phyloP scores from a whole-genome alignment of 2,797 vertebrate species.

The Esox lucius region DNA sequence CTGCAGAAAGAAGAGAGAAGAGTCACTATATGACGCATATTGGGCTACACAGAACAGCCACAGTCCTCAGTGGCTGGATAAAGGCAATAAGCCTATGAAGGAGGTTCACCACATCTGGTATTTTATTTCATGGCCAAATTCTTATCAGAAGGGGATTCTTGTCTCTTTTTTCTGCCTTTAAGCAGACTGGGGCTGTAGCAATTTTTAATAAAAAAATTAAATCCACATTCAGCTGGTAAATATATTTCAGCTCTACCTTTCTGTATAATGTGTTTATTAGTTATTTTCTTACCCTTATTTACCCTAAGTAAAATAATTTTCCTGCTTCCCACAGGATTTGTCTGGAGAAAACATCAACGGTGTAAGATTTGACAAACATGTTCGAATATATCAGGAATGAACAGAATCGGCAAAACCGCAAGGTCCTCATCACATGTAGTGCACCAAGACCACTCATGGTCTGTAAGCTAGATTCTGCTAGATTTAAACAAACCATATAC shows the following conservation, averaged over 20 bases:
- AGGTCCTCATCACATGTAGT: no score
- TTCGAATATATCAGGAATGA: no score
- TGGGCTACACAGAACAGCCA: conserved; percentile 26
- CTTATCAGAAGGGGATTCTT: conserved; percentile 46
- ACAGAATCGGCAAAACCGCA: no score
- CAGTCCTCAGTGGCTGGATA: not conserved
- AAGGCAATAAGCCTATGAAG: not conserved
- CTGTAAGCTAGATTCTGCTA: no score
- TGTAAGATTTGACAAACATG: no score
- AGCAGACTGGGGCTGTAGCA: not conserved
- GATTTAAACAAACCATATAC: no score
- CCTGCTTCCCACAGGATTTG: no score
- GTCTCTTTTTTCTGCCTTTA: conserved; percentile 60
- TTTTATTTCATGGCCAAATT: conserved; percentile 8
- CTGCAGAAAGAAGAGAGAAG: conserved; percentile 86
- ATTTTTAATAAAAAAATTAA: not conserved
- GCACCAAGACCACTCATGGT: no score
- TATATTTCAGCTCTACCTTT: not conserved
- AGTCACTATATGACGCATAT: conserved; percentile 69
- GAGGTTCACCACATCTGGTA: not conserved
- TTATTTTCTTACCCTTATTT: no score
- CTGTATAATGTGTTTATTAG: not conserved
- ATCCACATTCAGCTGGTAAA: not conserved
- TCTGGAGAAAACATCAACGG: no score
- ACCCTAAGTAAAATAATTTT: no score